phyloP scores from a whole-genome alignment of 2,797 vertebrate species.

The Morelia viridis region DNA sequence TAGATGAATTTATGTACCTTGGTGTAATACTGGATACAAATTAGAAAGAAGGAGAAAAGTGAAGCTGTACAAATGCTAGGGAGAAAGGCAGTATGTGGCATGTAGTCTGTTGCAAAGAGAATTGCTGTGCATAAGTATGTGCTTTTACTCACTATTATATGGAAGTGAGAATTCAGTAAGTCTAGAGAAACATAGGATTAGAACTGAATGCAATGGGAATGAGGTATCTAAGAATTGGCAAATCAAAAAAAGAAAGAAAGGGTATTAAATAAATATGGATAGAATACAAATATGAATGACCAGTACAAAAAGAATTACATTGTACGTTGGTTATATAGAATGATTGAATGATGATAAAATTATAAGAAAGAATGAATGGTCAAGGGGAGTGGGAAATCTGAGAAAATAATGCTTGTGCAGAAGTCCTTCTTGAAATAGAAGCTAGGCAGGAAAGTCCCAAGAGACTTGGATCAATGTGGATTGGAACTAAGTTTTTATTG shows the following conservation, averaged over 20 bases:
- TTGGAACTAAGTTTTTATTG: not conserved
- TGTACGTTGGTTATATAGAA: not conserved
- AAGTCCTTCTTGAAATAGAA: not conserved
- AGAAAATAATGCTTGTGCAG: not conserved
- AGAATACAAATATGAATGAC: not conserved
- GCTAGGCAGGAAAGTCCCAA: not conserved
- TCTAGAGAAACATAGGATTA: not conserved
- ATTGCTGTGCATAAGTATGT: not conserved
- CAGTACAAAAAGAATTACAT: not conserved
- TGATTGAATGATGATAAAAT: not conserved
- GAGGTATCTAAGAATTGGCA: not conserved
- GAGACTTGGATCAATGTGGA: not conserved
- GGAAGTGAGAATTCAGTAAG: not conserved
- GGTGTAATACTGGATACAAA: not conserved
- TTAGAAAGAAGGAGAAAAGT: not conserved
- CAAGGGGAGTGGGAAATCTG: not conserved
- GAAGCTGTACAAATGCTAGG: not conserved
- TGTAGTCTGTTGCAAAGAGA: not conserved
- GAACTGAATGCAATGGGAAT: not conserved
- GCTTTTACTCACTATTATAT: not conserved
- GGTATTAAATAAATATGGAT: not conserved
- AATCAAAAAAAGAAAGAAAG: not conserved
- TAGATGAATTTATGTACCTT: not conserved
- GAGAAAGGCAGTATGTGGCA: not conserved
- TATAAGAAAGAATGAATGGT: not conserved